phyloP scores from a whole-genome alignment of 2,797 vertebrate species.

The Morelia viridis region DNA sequence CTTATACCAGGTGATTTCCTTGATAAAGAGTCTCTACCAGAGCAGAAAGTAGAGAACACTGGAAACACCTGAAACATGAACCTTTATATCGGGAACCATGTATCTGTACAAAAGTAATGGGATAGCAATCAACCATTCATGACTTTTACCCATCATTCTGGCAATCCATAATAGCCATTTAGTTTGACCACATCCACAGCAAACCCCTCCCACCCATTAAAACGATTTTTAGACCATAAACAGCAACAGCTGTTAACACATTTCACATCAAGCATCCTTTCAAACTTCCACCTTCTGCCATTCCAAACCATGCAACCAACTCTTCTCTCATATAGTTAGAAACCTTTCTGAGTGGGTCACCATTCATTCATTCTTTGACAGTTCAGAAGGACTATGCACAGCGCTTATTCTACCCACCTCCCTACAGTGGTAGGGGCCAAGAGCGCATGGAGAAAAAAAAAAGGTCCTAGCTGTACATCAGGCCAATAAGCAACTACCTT shows the following conservation, averaged over 20 bases:
- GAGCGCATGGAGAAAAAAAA: background rate
- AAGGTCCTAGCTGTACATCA: background rate
- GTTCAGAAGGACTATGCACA: background rate
- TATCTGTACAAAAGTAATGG: background rate
- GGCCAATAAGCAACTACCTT: background rate
- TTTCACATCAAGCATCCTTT: slow-evolving; percentile 1
- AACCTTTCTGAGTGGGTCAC: slow-evolving; percentile 8
- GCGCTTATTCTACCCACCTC: background rate
- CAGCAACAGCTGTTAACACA: background rate
- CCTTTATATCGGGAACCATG: background rate
- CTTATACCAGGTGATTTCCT: background rate
- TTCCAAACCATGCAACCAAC: slow-evolving; percentile 12
- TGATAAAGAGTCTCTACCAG: background rate
- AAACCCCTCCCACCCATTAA: background rate
- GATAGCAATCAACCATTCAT: background rate
- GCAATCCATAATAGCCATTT: slow-evolving; percentile 26
- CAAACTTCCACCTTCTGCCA: background rate
- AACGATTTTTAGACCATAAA: slow-evolving; percentile 13
- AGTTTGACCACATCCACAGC: slow-evolving; percentile 40
- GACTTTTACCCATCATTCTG: slow-evolving; percentile 6
- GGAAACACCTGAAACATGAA: background rate
- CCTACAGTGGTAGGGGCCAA: background rate
- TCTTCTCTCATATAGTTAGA: background rate
- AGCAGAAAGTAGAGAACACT: background rate
- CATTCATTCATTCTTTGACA: background rate